Base-by-base conservation (phyloP, 2,797 vertebrate genomes). In the Phylloscopus collybita region DNA sequence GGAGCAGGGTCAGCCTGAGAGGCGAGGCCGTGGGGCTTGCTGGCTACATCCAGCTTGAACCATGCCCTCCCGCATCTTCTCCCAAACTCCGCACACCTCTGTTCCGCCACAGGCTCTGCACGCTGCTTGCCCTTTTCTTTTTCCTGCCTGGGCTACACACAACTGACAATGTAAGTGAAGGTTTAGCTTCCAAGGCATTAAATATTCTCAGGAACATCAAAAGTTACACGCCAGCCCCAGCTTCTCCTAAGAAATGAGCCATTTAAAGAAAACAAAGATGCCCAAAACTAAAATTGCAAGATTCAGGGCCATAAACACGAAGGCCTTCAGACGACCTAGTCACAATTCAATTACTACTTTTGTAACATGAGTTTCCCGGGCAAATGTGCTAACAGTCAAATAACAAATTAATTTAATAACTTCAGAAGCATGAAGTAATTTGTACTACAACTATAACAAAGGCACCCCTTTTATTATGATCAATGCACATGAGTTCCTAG, bases 151-250 rank as follows among this genome's bases (percentile, higher is more conserved):
- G 44, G 62, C 78, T 91, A 84, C 36, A 59, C 38, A 64, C 47
- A 84, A 20, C 83, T 93, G 76, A 93, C 36, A 75, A 80, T 9
- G n/a, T 69, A 54, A 78, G 62, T 5, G 57, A 75, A 88, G n/a
- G 47, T 75, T 79, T 80, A 89, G 65, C 57, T 85, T 94, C 78
- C 67, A 54, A 82, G 75, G 62, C 45, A 64, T 56, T 11, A 65
- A 51, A 61, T 59, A 56, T 54, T 93, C 83, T 93, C 86, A 94
- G 74, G 53, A 89, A 80, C 13, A 95, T 49, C 36, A 89, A 74
- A 93, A 92, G 54, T 72, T 82, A 82, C 47, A 49, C 7, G 20
- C 51, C 47, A 92, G 64, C 30, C 45, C 40, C 59, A 10, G 26
- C 38, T 81, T 66, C 60, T 82, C 40, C 45, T 80, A 90, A 49